A percentile compares a stretch with the other conserved stretches of the same genome.
Conservation (phyloP, 1,140 invertebrate species). For the Drosophila kanapiae region DNA sequence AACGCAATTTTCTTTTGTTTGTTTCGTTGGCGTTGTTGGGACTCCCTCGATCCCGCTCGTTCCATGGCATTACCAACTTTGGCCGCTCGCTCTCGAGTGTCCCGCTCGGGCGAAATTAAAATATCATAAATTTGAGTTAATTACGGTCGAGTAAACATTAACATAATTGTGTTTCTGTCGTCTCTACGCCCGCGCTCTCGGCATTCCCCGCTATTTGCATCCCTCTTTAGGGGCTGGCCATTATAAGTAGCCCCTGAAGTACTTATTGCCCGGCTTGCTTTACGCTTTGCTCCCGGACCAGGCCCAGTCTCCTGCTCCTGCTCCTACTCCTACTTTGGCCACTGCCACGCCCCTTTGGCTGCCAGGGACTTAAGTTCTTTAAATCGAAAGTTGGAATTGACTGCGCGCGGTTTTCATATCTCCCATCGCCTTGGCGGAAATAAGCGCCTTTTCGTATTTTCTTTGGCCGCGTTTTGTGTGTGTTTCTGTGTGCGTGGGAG, state of each 20-base stretch:
- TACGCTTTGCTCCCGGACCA: slow-evolving; percentile 29
- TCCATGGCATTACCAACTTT: slow-evolving; percentile 22
- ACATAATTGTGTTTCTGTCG: slow-evolving; percentile 78
- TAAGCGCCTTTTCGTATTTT: slow-evolving; percentile 13
- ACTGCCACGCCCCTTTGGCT: slow-evolving; percentile 16
- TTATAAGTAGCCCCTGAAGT: slow-evolving; percentile 67
- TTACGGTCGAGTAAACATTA: slow-evolving; percentile 83
- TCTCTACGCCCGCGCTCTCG: slow-evolving; percentile 16
- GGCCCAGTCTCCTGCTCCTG: too few species aligned
- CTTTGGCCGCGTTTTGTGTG: background rate
- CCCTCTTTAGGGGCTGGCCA: slow-evolving; percentile 24
- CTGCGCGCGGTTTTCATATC: slow-evolving; percentile 16
- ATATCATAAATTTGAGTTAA: slow-evolving; percentile 83
- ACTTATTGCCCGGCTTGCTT: slow-evolving; percentile 59
- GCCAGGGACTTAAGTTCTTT: slow-evolving; percentile 42
- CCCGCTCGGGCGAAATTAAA: slow-evolving; percentile 71
- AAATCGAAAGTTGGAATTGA: slow-evolving; percentile 46
- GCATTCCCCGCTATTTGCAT: background rate
- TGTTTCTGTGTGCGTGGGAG: too few species aligned
- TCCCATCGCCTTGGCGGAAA: background rate
- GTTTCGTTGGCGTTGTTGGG: slow-evolving; percentile 28
- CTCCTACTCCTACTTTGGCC: too few species aligned
- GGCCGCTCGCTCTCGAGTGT: slow-evolving; percentile 11
- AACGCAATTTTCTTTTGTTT: slow-evolving; percentile 78
- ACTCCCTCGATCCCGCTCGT: slow-evolving; percentile 14